These are phyloP conservation scores for Abramis brama DNA, from an alignment of 2,113 vertebrate species.

Conservation along the genomic window DNA sequence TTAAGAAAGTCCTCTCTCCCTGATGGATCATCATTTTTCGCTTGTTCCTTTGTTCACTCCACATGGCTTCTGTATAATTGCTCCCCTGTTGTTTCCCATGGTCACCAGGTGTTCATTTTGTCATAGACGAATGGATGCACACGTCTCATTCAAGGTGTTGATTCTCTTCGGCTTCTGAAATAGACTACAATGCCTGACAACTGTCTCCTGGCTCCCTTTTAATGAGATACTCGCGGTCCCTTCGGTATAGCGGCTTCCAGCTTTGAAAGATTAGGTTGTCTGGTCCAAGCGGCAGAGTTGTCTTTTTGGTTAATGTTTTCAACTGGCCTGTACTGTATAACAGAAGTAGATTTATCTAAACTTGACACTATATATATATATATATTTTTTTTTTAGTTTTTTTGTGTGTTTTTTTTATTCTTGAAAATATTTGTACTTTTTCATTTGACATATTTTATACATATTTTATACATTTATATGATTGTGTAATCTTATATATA, in stretches of 20 bases:
- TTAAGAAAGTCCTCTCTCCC: conserved; percentile 4
- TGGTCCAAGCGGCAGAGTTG: background rate
- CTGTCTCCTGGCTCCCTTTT: conserved; percentile 15
- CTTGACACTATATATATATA: background rate
- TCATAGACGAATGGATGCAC: conserved; percentile 1
- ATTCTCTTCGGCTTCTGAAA: conserved; percentile 16
- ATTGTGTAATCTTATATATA: no score
- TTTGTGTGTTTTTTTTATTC: no score
- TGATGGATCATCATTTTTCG: background rate
- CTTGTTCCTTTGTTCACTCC: conserved; percentile 15
- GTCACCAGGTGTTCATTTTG: conserved; percentile 35
- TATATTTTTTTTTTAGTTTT: no score
- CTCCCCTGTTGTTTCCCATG: conserved; percentile 25
- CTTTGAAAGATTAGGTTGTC: conserved; percentile 39
- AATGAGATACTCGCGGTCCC: conserved; percentile 16
- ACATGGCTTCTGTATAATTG: conserved; percentile 34
- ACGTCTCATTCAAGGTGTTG: background rate
- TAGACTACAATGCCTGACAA: conserved; percentile 26
- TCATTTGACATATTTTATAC: no score
- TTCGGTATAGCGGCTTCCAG: conserved; percentile 5
- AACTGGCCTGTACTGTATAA: background rate
- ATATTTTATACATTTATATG: no score
- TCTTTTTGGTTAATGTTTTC: conserved; percentile 24
- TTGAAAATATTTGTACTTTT: no score
- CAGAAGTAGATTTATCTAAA: background rate